phyloP scores from a whole-genome alignment of 2,888 invertebrate genomes.

The Hypsopygia costalis region DNA sequence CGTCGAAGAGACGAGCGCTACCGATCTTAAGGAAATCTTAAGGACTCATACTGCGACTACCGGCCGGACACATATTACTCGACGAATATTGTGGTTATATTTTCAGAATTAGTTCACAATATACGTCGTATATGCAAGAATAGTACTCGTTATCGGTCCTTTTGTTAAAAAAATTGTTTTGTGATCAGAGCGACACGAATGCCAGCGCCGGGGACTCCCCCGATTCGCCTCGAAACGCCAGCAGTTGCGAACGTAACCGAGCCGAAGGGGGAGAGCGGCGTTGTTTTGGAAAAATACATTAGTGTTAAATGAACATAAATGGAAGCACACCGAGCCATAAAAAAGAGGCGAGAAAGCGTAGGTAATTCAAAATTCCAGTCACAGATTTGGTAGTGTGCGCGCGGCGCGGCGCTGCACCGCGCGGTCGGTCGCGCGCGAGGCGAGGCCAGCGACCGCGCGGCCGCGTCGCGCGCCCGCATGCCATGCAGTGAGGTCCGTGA shows the following conservation, averaged over 20 bases:
- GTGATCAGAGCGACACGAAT: conserved; percentile 36
- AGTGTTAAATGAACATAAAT: conserved; percentile 46
- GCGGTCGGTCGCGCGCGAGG: too few relatives aligned
- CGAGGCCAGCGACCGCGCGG: conserved; percentile 12
- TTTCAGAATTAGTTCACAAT: too few relatives aligned
- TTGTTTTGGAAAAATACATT: conserved; percentile 8
- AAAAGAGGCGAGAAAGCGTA: conserved; percentile 70
- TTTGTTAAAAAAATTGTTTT: conserved; percentile 2
- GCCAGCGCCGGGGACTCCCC: conserved; percentile 10
- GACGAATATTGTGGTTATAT: too few relatives aligned
- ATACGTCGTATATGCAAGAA: too few relatives aligned
- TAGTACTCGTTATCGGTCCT: too few relatives aligned
- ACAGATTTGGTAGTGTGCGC: conserved; percentile 43
- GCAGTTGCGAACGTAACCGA: background rate
- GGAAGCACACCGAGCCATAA: conserved; percentile 76
- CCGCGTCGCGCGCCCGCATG: conserved; percentile 28
- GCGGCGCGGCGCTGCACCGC: conserved; percentile 1
- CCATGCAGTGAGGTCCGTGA: conserved; percentile 50
- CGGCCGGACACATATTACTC: too few relatives aligned
- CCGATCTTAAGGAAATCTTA: too few relatives aligned
- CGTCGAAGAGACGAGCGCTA: too few relatives aligned
- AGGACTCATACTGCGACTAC: too few relatives aligned
- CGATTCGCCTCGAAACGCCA: background rate
- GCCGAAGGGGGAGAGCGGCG: background rate
- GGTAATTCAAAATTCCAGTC: conserved; percentile 73